These are phyloP conservation scores for Cygnus atratus DNA, from an alignment of 2,113 vertebrate species.

Conservation along the genomic window DNA sequence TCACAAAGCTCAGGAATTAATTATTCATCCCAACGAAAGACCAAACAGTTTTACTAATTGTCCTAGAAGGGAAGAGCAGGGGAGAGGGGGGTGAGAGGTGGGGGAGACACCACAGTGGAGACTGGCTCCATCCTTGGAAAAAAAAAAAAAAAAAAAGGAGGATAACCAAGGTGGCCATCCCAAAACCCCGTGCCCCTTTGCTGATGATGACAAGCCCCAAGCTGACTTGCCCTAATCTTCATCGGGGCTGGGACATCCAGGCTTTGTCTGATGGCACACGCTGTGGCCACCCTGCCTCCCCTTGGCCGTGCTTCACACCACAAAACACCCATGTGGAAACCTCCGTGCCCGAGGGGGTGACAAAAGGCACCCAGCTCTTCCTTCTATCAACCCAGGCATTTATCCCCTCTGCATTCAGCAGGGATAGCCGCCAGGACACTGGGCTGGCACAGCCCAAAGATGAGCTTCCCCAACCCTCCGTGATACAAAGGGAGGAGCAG, in stretches of 20 bases:
- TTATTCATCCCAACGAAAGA: conserved; percentile 86
- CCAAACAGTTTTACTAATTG: conserved; percentile 85
- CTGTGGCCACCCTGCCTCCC: neutral
- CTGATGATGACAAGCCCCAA: neutral
- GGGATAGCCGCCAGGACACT: neutral
- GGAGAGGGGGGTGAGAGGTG: neutral
- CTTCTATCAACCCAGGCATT: neutral
- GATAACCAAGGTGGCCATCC: neutral
- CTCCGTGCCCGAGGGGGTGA: neutral
- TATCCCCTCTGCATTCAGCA: neutral
- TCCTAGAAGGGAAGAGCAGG: conserved; percentile 64
- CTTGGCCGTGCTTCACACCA: neutral
- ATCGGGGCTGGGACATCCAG: accelerated
- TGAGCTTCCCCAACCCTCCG: neutral
- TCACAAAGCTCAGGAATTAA: conserved; percentile 82
- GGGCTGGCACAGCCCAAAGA: neutral
- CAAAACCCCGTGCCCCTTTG: neutral
- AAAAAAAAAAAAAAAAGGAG: neutral
- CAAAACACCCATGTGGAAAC: neutral
- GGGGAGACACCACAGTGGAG: conserved; percentile 1
- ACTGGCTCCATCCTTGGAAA: neutral
- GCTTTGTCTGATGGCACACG: neutral
- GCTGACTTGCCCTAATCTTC: neutral
- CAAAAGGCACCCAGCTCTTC: conserved; percentile 2
- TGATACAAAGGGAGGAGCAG: neutral